phyloP scores from a whole-genome alignment of 2,888 invertebrate species.

The Clistopyga incitator region DNA sequence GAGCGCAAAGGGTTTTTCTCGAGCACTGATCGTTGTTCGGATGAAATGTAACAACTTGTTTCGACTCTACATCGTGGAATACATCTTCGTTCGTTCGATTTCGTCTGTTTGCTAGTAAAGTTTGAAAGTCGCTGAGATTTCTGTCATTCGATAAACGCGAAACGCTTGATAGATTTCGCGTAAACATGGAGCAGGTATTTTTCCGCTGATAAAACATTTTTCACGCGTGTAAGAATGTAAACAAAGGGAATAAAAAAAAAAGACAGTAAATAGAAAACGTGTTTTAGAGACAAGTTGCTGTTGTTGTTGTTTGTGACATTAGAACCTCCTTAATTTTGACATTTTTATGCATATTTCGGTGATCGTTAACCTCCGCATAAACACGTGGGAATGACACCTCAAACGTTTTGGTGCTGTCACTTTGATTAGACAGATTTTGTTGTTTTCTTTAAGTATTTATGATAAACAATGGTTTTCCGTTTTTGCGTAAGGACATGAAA shows the following conservation, averaged over 20 bases:
- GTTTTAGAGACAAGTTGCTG: background rate
- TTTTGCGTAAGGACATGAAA: constrained; percentile 84
- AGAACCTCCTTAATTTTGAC: background rate
- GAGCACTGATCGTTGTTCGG: too few relatives aligned
- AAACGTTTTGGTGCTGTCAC: background rate
- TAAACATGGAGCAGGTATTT: constrained; percentile 53
- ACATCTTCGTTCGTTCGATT: background rate
- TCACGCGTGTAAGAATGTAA: background rate
- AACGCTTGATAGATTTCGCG: background rate
- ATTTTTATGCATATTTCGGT: background rate
- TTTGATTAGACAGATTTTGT: background rate
- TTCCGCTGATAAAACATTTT: background rate
- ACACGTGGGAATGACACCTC: background rate
- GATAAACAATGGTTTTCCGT: background rate
- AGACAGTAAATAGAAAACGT: background rate
- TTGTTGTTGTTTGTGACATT: background rate
- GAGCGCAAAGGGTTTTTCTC: too few relatives aligned
- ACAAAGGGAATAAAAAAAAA: too few relatives aligned
- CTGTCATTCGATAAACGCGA: background rate
- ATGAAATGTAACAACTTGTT: background rate
- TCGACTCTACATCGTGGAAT: background rate
- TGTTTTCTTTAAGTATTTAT: background rate
- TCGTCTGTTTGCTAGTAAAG: background rate
- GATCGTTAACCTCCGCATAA: background rate
- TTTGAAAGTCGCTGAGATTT: background rate